These are phyloP conservation scores for Acheta domesticus DNA, from an alignment of 2,888 invertebrate genomes.

Conservation along the genomic window DNA sequence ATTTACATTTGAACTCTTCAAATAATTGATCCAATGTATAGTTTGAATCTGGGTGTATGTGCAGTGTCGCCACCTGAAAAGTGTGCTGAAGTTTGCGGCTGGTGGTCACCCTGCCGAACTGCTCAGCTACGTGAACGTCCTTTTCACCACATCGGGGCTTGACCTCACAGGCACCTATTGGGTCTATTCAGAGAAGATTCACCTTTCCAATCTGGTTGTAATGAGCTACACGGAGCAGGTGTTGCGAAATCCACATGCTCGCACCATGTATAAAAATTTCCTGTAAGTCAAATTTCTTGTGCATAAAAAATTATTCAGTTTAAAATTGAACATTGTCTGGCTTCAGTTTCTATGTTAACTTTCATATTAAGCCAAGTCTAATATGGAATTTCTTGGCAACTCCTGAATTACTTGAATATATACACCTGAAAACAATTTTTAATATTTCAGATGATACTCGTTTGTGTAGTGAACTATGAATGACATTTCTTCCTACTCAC, in stretches of 20 bases:
- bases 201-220: conserved; percentile 63
- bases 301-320: too few species aligned
- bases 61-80: conserved; percentile 57
- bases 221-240: conserved; percentile 61
- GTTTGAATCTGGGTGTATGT: not conserved
- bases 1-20: too few species aligned
- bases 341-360: too few species aligned
- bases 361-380: not conserved
- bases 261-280: conserved; percentile 49
- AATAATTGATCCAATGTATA: too few species aligned
- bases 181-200: conserved; percentile 52
- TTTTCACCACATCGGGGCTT: conserved; percentile 50
- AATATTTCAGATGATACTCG: too few species aligned
- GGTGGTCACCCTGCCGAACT: conserved; percentile 60
- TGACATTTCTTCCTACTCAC: too few species aligned
- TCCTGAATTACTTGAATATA: too few species aligned
- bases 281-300: conserved; percentile 47
- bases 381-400: not conserved
- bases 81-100: conserved; percentile 60
- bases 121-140: conserved; percentile 56
- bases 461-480: too few species aligned
- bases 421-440: too few species aligned
- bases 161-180: conserved; percentile 48
- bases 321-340: too few species aligned
- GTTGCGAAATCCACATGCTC: conserved; percentile 44